A percentile compares a stretch with the other conserved stretches of the same genome.
These are phyloP conservation scores for Isichthys henryi DNA, from an alignment of 2,113 vertebrate species.

Conservation along the genomic window DNA sequence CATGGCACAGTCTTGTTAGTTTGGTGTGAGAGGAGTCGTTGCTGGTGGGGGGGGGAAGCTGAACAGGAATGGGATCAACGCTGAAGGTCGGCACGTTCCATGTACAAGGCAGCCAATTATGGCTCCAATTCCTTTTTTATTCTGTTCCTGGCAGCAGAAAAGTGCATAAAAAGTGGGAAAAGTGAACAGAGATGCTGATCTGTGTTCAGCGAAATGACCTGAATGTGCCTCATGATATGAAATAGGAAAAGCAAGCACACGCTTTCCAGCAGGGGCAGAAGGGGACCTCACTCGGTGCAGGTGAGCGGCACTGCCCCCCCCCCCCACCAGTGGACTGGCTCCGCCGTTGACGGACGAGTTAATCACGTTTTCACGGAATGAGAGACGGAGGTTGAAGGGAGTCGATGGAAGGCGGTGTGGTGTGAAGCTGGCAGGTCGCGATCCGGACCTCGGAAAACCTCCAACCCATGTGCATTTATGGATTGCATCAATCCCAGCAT, in stretches of 20 bases:
- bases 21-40: neutral
- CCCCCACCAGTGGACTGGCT: constrained; percentile 17
- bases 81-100: constrained; percentile 64
- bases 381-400: constrained; percentile 43
- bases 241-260: constrained; percentile 21
- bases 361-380: constrained; percentile 38
- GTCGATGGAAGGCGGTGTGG: constrained; percentile 44
- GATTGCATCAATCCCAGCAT: constrained; percentile 61
- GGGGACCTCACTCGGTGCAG: constrained; percentile 35
- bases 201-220: constrained; percentile 65
- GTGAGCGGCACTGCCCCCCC: constrained; percentile 14
- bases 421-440: constrained; percentile 28
- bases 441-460: constrained; percentile 30
- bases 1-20: neutral
- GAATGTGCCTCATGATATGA: constrained; percentile 29
- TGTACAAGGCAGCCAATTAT: constrained; percentile 59
- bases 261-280: neutral
- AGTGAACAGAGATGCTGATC: constrained; percentile 68
- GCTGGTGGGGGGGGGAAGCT: constrained; percentile 33
- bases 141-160: constrained; percentile 62
- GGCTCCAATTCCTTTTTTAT: constrained; percentile 67
- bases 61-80: constrained; percentile 65
- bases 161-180: constrained; percentile 66
- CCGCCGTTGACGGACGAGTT: constrained; percentile 35
- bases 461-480: constrained; percentile 29